Conservation (phyloP, 1,140 invertebrate genomes). For the Bactericera cockerelli region DNA sequence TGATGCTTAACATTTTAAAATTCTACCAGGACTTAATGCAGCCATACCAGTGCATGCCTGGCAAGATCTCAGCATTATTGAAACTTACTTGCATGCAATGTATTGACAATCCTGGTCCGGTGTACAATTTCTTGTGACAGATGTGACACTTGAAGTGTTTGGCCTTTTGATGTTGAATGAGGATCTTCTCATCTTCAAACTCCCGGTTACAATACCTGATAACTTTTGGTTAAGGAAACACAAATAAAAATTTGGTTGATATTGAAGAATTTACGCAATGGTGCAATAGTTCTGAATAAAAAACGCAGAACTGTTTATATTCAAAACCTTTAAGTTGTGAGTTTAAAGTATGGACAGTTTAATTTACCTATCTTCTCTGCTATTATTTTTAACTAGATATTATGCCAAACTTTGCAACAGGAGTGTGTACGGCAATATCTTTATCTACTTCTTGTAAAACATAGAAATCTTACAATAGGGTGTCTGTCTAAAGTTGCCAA, state of each 20-base stretch:
- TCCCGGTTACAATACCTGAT: conserved; percentile 74
- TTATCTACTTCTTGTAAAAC: too few relatives aligned
- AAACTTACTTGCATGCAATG: conserved; percentile 94
- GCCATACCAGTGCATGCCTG: too few relatives aligned
- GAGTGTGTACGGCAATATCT: too few relatives aligned
- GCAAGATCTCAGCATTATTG: too few relatives aligned
- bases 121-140: conserved; percentile 98
- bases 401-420: too few relatives aligned
- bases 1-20: too few relatives aligned
- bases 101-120: conserved; percentile 93
- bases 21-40: too few relatives aligned
- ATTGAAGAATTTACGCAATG: neutral
- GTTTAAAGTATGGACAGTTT: neutral
- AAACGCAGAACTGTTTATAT: too few relatives aligned
- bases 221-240: conserved; percentile 16
- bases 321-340: too few relatives aligned
- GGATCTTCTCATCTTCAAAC: conserved; percentile 99
- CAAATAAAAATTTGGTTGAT: conserved; percentile 1
- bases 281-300: too few relatives aligned
- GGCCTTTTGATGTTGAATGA: conserved; percentile 99
- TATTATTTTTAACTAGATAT: conserved; percentile 3
- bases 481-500: too few relatives aligned
- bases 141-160: conserved; percentile 99
- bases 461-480: too few relatives aligned
- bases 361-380: neutral